These are phyloP conservation scores for Zaprionus kolodkinae DNA, from an alignment of 1,140 invertebrate species.

Conservation along the genomic window DNA sequence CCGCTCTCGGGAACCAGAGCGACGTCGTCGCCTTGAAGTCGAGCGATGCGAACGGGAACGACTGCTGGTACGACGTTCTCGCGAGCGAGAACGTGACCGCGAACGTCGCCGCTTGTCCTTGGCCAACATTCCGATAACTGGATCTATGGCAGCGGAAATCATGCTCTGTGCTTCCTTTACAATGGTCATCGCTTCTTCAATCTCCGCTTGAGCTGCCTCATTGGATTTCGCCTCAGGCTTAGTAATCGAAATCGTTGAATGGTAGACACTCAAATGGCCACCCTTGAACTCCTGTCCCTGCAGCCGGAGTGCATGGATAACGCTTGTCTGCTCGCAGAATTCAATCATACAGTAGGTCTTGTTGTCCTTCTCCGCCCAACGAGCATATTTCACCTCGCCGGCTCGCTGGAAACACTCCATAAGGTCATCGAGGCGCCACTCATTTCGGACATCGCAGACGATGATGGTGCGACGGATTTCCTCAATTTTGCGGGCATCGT, in stretches of 20 bases:
- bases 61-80: slow-evolving; percentile 86
- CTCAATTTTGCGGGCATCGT: slow-evolving; percentile 96
- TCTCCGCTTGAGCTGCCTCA: slow-evolving; percentile 96
- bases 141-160: slow-evolving; percentile 96
- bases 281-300: slow-evolving; percentile 92
- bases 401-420: slow-evolving; percentile 94
- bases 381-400: slow-evolving; percentile 97
- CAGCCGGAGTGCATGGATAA: slow-evolving; percentile 94
- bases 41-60: slow-evolving; percentile 88
- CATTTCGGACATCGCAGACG: slow-evolving; percentile 90
- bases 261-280: slow-evolving; percentile 89
- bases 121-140: slow-evolving; percentile 92
- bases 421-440: slow-evolving; percentile 90
- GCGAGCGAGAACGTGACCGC: slow-evolving; percentile 86
- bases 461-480: slow-evolving; percentile 97
- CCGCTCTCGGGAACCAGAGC: slow-evolving; percentile 79
- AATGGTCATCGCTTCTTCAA: slow-evolving; percentile 98
- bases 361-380: slow-evolving; percentile 94
- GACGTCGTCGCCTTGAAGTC: slow-evolving; percentile 85
- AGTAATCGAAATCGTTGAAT: slow-evolving; percentile 95
- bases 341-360: slow-evolving; percentile 95
- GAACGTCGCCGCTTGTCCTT: slow-evolving; percentile 91
- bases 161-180: slow-evolving; percentile 97
- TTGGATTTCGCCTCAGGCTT: slow-evolving; percentile 98
- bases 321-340: slow-evolving; percentile 95